These are phyloP conservation scores for Microctenopoma stevenorrisi DNA, from an alignment of 2,797 vertebrate genomes.

Conservation along the genomic window DNA sequence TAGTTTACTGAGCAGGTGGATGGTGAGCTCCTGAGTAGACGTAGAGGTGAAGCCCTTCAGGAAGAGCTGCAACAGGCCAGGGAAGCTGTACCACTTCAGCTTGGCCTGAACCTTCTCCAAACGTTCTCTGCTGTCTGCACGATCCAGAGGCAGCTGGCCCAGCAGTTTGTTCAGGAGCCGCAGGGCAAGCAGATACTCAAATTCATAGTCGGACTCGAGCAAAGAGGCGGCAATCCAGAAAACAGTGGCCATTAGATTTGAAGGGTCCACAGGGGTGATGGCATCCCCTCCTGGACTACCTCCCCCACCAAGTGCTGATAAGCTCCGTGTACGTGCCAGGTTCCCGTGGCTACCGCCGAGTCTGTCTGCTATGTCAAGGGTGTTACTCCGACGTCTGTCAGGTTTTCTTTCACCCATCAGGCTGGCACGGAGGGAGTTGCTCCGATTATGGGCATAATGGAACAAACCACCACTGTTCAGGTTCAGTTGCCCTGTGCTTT, in stretches of 20 bases:
- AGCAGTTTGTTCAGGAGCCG: slow-evolving; percentile 96
- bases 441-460: slow-evolving; percentile 84
- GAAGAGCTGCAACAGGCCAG: slow-evolving; percentile 96
- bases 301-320: slow-evolving; percentile 91
- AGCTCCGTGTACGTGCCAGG: slow-evolving; percentile 95
- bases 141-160: slow-evolving; percentile 94
- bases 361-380: slow-evolving; percentile 93
- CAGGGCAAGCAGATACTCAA: slow-evolving; percentile 97
- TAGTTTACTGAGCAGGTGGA: slow-evolving; percentile 97
- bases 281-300: slow-evolving; percentile 71
- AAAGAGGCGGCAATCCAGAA: slow-evolving; percentile 98
- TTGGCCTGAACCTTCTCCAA: slow-evolving; percentile 94
- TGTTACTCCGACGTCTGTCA: slow-evolving; percentile 94
- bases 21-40: slow-evolving; percentile 97
- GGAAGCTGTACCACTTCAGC: slow-evolving; percentile 97
- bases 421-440: slow-evolving; percentile 94
- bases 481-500: slow-evolving; percentile 98
- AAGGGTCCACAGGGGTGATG: slow-evolving; percentile 91
- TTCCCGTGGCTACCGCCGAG: slow-evolving; percentile 90
- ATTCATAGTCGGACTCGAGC: slow-evolving; percentile 98
- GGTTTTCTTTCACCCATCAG: slow-evolving; percentile 88
- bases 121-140: slow-evolving; percentile 92
- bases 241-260: slow-evolving; percentile 96
- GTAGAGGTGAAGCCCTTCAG: slow-evolving; percentile 98
- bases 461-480: slow-evolving; percentile 87